These are phyloP conservation scores for Vireo altiloquus DNA, from an alignment of 2,113 vertebrate species.

Conservation along the genomic window DNA sequence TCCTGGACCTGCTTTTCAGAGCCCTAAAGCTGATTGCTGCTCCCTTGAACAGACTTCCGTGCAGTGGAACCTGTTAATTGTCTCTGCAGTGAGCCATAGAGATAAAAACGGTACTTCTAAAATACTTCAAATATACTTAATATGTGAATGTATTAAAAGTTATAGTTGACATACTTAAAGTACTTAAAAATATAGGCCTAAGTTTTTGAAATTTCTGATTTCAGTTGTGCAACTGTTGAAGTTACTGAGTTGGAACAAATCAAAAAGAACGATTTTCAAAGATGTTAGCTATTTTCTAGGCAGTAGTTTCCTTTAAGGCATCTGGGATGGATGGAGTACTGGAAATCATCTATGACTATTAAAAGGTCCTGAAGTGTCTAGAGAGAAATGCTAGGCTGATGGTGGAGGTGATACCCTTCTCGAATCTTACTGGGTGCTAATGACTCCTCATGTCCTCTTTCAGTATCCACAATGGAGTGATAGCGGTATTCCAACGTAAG, in stretches of 20 bases:
- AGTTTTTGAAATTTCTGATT: not conserved
- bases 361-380: not conserved
- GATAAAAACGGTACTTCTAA: not conserved
- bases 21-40: not conserved
- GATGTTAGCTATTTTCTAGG: not conserved
- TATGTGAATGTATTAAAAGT: not conserved
- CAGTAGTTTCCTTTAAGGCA: not conserved
- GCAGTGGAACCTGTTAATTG: not conserved
- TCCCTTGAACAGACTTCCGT: not conserved
- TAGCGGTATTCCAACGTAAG: constrained; percentile 92
- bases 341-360: not conserved
- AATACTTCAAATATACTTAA: not conserved
- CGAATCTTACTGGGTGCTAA: not conserved
- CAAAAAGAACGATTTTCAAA: not conserved
- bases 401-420: not conserved
- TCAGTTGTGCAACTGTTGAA: not conserved
- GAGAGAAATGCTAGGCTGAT: not conserved
- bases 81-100: not conserved
- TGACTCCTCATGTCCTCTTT: not conserved
- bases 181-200: not conserved
- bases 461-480: constrained; percentile 95
- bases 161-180: not conserved
- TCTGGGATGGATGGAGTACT: not conserved
- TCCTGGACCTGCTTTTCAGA: not conserved
- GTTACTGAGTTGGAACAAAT: not conserved